Base-by-base conservation (phyloP, 2,113 vertebrate species). In the Poeciliopsis retropinna region DNA sequence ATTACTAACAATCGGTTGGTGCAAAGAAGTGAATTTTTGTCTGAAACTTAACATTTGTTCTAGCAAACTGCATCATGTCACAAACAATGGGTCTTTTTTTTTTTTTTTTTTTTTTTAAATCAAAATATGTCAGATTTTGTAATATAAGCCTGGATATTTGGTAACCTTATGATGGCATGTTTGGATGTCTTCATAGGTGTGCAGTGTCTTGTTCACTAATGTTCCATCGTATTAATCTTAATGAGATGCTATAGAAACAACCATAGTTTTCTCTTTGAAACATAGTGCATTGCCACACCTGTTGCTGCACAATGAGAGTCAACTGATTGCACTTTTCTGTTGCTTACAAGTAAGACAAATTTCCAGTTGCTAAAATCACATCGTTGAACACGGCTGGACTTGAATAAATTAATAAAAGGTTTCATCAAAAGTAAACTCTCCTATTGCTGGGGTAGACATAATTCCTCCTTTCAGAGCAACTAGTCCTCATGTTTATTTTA, bases 1-100 rank as follows among this genome's bases (percentile, higher is more conserved):
- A 57, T 8, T 57, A 25, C 8, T 22, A 2, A 8, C 19, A 19
- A 6, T 17, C 6, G 1, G 17, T 11, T 3, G 10, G 34, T 3
- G 17, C 10, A 60, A 61, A 70, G 85, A 60, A 28, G 60, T 60
- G 62, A 10, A 57, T 51, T 47, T 79, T 61, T 39, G 78, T 32
- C 75, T 61, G 30, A 14, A 13, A 31, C 76, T 82, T 47, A 65
- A 8, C 54, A 19, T 79, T 70, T 85, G 47, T 27, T 71, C 67
- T 10, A 60, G 27, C 19, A 4, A 32, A 39, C 37, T n/a, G 17
- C 32, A 70, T 34, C 19, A 15, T 22, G 8, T 70, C 70, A 61
- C 60, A 37, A 1, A 3, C 30, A 37, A 37, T 37, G 11, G 34
- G 34, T 37, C 2, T 9, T 14, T 41, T 41, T 39, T 34, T 39